Conservation (phyloP, 2,113 vertebrate genomes). For the Grammomys dolichurus region DNA sequence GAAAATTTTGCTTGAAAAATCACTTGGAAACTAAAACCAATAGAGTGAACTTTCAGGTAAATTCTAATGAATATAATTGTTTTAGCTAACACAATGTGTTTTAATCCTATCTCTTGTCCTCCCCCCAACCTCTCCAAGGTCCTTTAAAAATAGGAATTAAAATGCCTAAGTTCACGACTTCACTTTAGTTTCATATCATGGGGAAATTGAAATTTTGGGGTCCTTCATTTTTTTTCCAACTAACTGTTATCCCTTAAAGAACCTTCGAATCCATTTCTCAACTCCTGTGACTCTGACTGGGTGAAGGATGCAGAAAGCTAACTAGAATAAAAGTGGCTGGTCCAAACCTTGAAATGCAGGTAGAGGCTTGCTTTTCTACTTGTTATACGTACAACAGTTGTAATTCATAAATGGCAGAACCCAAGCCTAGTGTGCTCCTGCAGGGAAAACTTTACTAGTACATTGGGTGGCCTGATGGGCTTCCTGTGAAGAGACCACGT, state of each 20-base stretch:
- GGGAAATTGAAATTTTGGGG: not conserved
- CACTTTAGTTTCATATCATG: not conserved
- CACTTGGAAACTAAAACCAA: slow-evolving; percentile 46
- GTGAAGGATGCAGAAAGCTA: not conserved
- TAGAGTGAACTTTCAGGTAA: not conserved
- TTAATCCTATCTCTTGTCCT: not conserved
- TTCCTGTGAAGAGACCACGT: not conserved
- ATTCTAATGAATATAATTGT: not conserved
- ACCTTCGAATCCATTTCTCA: not conserved
- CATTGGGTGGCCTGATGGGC: not conserved
- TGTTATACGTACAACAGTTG: not conserved
- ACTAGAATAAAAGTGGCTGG: not conserved
- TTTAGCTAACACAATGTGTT: not conserved
- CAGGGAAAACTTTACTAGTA: not conserved
- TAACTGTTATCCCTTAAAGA: not conserved
- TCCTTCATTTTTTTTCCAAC: not conserved
- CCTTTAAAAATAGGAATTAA: not conserved
- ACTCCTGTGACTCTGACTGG: not conserved
- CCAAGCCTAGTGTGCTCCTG: not conserved
- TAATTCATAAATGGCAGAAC: slow-evolving; percentile 34
- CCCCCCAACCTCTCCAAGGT: not conserved
- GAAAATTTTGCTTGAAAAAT: not conserved
- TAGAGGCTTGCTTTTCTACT: not conserved
- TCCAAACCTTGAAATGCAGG: not conserved
- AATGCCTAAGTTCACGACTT: not conserved